Conservation (phyloP, 30 jellyfish, hydroid and myxozoan genomes). For the Clytia hemisphaerica region DNA sequence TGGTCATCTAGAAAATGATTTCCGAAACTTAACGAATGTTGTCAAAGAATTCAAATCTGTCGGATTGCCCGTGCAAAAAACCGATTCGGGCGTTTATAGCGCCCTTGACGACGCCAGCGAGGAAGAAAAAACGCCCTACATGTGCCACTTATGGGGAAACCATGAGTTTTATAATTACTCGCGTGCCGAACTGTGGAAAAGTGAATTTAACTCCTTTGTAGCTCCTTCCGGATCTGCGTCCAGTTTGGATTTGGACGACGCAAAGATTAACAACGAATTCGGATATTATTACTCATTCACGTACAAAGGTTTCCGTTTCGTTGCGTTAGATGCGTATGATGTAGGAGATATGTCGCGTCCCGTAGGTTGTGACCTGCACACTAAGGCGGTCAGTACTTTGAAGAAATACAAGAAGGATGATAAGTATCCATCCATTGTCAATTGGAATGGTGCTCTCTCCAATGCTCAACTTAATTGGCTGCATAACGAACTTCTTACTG, state of each 20-base stretch:
- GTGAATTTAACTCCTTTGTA: conserved; percentile 51
- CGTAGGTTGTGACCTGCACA: conserved; percentile 22
- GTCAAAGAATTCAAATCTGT: conserved; percentile 21
- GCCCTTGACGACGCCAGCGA: no score
- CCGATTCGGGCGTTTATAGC: neutral
- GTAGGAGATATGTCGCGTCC: conserved; percentile 52
- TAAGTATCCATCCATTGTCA: conserved; percentile 42
- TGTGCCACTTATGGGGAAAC: conserved; percentile 93
- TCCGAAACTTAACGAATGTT: conserved; percentile 18
- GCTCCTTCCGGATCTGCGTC: neutral
- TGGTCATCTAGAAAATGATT: conserved; percentile 28
- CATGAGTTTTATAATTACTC: conserved; percentile 86
- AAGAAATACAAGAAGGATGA: conserved; percentile 41
- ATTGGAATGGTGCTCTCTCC: conserved; percentile 78
- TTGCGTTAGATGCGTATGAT: conserved; percentile 80
- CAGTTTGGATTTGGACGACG: neutral
- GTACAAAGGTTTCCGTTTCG: conserved; percentile 45
- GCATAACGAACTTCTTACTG: conserved; percentile 38
- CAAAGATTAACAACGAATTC: conserved; percentile 6
- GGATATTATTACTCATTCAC: conserved; percentile 66
- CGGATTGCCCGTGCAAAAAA: conserved; percentile 24
- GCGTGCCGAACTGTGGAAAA: conserved; percentile 47
- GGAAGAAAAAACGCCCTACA: conserved; percentile 29
- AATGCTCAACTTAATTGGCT: conserved; percentile 69
- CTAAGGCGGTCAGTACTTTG: conserved; percentile 38